These are phyloP conservation scores for Drosophila sulfurigaster DNA, from an alignment of 1,140 invertebrate species.

Conservation along the genomic window DNA sequence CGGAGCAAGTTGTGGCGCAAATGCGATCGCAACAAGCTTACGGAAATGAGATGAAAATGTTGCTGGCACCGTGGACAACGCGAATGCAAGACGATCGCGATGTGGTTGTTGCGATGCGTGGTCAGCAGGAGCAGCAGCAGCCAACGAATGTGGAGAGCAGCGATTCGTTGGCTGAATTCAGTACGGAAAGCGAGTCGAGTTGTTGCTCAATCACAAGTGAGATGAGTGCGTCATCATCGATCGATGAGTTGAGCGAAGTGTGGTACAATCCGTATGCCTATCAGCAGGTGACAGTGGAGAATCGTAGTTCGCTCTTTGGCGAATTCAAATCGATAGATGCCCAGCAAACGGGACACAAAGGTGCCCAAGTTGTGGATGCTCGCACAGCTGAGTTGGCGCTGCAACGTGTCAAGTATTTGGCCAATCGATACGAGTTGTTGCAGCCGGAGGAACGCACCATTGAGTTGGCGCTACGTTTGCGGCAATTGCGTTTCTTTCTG, in stretches of 20 bases:
- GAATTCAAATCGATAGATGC: conserved; percentile 2
- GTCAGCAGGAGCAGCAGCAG: too few species aligned
- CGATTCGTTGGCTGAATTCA: too few species aligned
- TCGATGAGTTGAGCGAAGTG: conserved; percentile 9
- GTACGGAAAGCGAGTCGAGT: too few species aligned
- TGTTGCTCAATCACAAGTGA: neutral
- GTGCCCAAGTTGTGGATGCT: neutral
- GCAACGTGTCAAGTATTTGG: conserved; percentile 4
- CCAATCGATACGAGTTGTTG: conserved; percentile 3
- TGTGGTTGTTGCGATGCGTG: too few species aligned
- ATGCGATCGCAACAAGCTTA: too few species aligned
- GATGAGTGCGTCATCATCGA: neutral
- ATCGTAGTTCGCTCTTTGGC: too few species aligned
- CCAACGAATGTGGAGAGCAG: too few species aligned
- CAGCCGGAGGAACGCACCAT: neutral
- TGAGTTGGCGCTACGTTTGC: conserved; percentile 22
- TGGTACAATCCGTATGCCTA: conserved; percentile 17
- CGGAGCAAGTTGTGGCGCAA: too few species aligned
- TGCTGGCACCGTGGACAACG: too few species aligned
- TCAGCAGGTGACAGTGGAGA: too few species aligned
- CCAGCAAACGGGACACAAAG: neutral
- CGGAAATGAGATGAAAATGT: too few species aligned
- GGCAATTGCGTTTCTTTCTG: conserved; percentile 42
- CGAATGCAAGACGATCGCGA: too few species aligned
- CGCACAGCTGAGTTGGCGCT: neutral